Evolutionary conservation across 2,113 vertebrate species (phyloP), one percentile per base, ranked within the genome.

Genomic region (Seriola aureovittata): DNA sequence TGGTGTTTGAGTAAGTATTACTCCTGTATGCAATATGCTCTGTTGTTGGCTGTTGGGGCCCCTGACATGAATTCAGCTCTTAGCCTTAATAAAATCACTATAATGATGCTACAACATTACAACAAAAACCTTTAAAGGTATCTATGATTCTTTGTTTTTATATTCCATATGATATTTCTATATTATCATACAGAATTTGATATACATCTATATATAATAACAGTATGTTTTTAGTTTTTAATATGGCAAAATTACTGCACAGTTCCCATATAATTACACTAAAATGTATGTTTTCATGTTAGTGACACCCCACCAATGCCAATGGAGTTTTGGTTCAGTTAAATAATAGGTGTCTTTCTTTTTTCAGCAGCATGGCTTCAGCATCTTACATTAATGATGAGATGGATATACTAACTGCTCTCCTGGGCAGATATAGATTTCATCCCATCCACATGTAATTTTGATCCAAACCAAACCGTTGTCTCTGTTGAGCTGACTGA

Each of bases 1-100:
- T 86, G 81, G 87, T 91, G 90, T 82, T 91, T 85, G 89, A 89
- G 94, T 95, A 81, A 95, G 95, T 95, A 91, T 88, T 21, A 14
- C 11, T 12, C 25, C 25, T 57, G 17, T 38, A 0, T 67, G 36
- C 34, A 38, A 38, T 54, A 48, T 44, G 10, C 5, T 70, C 3
- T 71, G 32, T 62, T 55, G 8, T 66, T 64, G 29, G 46, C 4
- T 79, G 75, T 58, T 74, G 64, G 36, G 60, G 40, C 42, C 19
- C 34, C 9, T 66, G 19, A 52, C 23, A 46, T 78, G 3, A 54
- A 57, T 63, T 54, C 5, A 70, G 3, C n/a, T 54, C 21, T 9
- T 17, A 19, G 8, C 23, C 4, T 46, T 0, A 13, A 23, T 21
- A 5, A 9, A 44, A 73, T 63, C 44, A 38, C 10, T 4, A n/a